phyloP scores from a whole-genome alignment of 2,113 vertebrate species.

The Tupaia chinensis region DNA sequence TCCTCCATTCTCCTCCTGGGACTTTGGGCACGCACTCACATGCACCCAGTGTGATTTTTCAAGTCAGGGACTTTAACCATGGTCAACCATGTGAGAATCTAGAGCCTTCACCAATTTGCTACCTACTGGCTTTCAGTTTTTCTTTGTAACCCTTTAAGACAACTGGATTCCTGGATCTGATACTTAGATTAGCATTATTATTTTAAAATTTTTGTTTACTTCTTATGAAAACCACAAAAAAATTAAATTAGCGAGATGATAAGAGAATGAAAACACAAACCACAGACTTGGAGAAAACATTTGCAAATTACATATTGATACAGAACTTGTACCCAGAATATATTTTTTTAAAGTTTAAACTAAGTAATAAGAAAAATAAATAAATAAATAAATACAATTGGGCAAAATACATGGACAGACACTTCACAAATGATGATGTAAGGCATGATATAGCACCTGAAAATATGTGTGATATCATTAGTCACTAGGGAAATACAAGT shows the following conservation, averaged over 20 bases:
- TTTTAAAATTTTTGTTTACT: neutral
- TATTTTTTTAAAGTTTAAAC: neutral
- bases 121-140: neutral
- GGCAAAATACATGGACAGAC: neutral
- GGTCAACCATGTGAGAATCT: too few species aligned
- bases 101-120: too few species aligned
- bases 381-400: neutral
- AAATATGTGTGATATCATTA: neutral
- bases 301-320: neutral
- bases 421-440: neutral
- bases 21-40: too few species aligned
- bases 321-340: neutral
- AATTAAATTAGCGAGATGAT: neutral
- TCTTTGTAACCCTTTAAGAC: neutral
- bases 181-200: neutral
- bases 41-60: too few species aligned
- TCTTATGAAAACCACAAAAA: neutral
- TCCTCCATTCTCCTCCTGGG: too few species aligned
- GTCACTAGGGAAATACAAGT: neutral
- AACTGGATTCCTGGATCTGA: neutral
- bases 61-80: too few species aligned
- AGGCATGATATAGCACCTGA: neutral
- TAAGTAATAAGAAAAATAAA: neutral
- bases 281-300: neutral
- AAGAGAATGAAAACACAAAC: neutral